phyloP scores from a whole-genome alignment of 2,113 vertebrate species.

The Hucho hucho region DNA sequence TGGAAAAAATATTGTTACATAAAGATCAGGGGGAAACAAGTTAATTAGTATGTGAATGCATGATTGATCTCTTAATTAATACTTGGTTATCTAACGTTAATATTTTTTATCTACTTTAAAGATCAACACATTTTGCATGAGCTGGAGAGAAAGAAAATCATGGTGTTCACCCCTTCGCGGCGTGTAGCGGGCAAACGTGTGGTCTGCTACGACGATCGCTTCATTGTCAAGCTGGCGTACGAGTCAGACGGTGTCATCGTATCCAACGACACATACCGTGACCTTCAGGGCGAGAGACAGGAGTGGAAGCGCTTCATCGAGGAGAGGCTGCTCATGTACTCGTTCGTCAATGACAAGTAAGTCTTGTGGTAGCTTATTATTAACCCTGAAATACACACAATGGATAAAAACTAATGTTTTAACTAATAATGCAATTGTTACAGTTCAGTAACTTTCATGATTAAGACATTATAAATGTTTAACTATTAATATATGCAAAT shows the following conservation, averaged over 20 bases:
- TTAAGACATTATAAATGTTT: too few relatives aligned
- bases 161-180: constrained; percentile 91
- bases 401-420: neutral
- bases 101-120: constrained; percentile 38
- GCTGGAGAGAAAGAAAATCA: constrained; percentile 89
- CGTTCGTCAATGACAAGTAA: constrained; percentile 95
- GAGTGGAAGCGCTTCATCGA: constrained; percentile 96
- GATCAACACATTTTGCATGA: constrained; percentile 90
- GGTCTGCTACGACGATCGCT: constrained; percentile 91
- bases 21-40: too few relatives aligned
- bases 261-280: constrained; percentile 92
- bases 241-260: constrained; percentile 88
- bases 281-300: constrained; percentile 84
- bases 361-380: neutral
- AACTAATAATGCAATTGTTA: too few relatives aligned
- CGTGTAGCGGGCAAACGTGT: constrained; percentile 86
- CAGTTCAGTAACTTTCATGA: too few relatives aligned
- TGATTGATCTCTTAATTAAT: too few relatives aligned
- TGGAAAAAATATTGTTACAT: too few relatives aligned
- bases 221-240: constrained; percentile 88
- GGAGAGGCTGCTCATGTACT: constrained; percentile 92
- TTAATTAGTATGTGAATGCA: too few relatives aligned
- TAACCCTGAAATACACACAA: neutral
- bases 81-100: too few relatives aligned
- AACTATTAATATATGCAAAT: too few relatives aligned